Percentiles rank a stretch among this genome's conserved stretches.
Conservation (phyloP, 37 sponge, comb jelly and placozoan species). For the Bolinopsis microptera region DNA sequence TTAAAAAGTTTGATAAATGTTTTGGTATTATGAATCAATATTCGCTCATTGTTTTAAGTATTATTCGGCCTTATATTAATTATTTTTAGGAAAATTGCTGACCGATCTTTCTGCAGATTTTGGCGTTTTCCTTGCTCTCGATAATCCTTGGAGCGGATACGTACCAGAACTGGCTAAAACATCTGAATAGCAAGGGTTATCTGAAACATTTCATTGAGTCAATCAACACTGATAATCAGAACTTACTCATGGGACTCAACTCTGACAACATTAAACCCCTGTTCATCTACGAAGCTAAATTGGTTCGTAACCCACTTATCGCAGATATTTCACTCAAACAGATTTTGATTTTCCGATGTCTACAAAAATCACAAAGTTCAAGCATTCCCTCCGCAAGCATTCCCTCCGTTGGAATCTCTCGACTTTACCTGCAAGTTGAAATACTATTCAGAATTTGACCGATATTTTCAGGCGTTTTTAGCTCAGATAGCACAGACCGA, state of each 20-base stretch:
- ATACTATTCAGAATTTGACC: too few species aligned
- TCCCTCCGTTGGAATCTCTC: too few species aligned
- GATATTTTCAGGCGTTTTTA: constrained; percentile 41
- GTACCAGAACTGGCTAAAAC: constrained; percentile 61
- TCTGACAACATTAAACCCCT: constrained; percentile 51
- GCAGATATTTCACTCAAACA: too few species aligned
- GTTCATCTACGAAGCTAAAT: constrained; percentile 58
- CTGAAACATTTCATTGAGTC: constrained; percentile 60
- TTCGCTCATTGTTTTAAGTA: too few species aligned
- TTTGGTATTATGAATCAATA: not conserved
- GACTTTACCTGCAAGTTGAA: too few species aligned
- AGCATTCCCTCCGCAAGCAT: too few species aligned
- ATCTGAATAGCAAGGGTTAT: constrained; percentile 54
- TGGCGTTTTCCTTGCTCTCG: constrained; percentile 43
- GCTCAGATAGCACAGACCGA: constrained; percentile 61
- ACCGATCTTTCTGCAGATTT: not conserved
- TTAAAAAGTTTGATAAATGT: not conserved
- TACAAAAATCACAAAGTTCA: too few species aligned
- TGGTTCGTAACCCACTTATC: not conserved
- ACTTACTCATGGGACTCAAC: constrained; percentile 27
- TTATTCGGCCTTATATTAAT: too few species aligned
- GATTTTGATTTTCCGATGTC: too few species aligned
- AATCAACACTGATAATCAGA: constrained; percentile 52
- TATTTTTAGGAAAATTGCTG: too few species aligned
- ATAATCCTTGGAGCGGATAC: constrained; percentile 41